A percentile compares a stretch with the other conserved stretches of the same genome.
Conservation (phyloP, 2,888 invertebrate genomes). For the Malacosoma neustria region DNA sequence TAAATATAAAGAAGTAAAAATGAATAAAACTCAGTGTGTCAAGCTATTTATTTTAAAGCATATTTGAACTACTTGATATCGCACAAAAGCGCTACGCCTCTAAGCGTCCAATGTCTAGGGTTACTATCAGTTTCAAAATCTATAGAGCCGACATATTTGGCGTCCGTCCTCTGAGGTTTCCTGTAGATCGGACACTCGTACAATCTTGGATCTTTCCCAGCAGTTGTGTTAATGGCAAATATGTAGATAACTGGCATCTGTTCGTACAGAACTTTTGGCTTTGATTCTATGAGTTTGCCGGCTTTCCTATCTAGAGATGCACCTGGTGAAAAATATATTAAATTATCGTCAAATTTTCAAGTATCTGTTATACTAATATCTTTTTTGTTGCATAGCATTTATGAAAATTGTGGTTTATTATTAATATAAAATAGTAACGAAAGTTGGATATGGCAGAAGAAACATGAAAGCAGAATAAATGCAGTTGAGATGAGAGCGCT, state of each 20-base stretch:
- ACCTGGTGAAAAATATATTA: conserved; percentile 38
- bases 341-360: no score
- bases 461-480: no score
- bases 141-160: conserved; percentile 95
- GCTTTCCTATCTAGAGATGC: conserved; percentile 91
- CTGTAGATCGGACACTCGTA: conserved; percentile 98
- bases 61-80: conserved; percentile 87
- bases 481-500: no score
- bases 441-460: no score
- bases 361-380: no score
- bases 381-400: no score
- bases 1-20: no score
- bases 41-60: no score
- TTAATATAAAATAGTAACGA: no score
- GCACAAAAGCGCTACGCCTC: conserved; percentile 96
- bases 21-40: no score
- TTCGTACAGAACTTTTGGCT: conserved; percentile 93
- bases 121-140: conserved; percentile 95
- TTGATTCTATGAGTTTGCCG: conserved; percentile 93
- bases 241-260: conserved; percentile 98
- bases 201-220: conserved; percentile 91
- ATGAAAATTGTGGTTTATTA: no score
- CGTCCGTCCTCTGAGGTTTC: conserved; percentile 95
- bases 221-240: conserved; percentile 94
- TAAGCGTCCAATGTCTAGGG: conserved; percentile 94